phyloP scores from a whole-genome alignment of 2,888 invertebrate species.

The Eupithecia inturbata region DNA sequence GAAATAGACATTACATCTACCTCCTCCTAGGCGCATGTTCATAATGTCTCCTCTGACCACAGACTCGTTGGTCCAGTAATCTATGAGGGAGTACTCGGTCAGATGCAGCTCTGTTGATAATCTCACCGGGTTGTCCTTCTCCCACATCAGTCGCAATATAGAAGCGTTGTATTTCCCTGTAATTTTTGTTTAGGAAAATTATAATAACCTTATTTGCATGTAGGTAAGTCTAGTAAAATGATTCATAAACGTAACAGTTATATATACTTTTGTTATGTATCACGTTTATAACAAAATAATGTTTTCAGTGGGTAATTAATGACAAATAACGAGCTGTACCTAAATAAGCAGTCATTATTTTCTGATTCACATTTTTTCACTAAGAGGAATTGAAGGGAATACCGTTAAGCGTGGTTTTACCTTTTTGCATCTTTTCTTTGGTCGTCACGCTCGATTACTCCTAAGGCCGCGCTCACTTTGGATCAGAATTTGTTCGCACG shows the following conservation, averaged over 20 bases:
- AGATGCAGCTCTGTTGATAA: constrained; percentile 90
- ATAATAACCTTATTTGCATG: constrained; percentile 16
- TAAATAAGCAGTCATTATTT: background rate
- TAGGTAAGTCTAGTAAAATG: background rate
- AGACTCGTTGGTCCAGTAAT: constrained; percentile 88
- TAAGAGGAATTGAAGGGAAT: background rate
- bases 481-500: too few species aligned
- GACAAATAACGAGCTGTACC: background rate
- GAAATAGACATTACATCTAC: constrained; percentile 81
- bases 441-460: background rate
- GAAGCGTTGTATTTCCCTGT: constrained; percentile 92
- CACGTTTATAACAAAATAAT: background rate
- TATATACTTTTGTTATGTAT: background rate
- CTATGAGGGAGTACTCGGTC: constrained; percentile 90
- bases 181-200: constrained; percentile 52
- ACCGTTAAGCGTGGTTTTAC: background rate
- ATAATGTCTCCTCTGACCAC: constrained; percentile 87
- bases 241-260: background rate
- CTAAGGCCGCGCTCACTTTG: too few species aligned
- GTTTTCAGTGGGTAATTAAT: background rate
- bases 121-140: constrained; percentile 88
- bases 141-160: constrained; percentile 90
- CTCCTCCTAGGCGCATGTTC: constrained; percentile 88
- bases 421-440: background rate
- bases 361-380: background rate